Evolutionary conservation across 2,888 invertebrate species (phyloP).

Genomic region (Cryptosula pallasiana): DNA sequence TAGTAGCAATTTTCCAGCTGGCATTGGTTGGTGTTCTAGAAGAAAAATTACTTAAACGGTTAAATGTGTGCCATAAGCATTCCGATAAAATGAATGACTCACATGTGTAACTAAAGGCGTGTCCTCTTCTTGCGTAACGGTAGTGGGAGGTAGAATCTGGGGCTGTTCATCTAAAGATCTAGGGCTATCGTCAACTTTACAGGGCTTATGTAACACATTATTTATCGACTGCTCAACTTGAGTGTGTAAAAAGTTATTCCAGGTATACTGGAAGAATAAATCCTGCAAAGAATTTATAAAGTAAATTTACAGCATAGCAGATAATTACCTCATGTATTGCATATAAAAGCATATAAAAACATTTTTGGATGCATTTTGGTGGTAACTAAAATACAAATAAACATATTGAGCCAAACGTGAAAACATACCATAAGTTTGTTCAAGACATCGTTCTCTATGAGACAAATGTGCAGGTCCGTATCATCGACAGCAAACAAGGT

Average conservation of each 20-base stretch:
- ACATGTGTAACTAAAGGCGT: slow-evolving; percentile 14
- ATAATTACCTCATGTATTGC: neutral
- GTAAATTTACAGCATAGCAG: slow-evolving; percentile 6
- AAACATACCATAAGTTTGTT: slow-evolving; percentile 24
- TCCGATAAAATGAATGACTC: no score
- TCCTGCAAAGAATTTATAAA: slow-evolving; percentile 65
- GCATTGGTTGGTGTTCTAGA: no score
- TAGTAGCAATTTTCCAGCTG: no score
- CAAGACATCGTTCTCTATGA: slow-evolving; percentile 23
- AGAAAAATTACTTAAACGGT: no score
- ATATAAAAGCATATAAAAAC: no score
- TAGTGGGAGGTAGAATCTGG: neutral
- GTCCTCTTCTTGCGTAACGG: slow-evolving; percentile 13
- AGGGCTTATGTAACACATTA: slow-evolving; percentile 56
- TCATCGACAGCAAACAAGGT: slow-evolving; percentile 61
- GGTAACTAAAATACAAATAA: neutral
- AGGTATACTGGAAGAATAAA: slow-evolving; percentile 79
- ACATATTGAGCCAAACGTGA: no score
- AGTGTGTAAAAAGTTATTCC: slow-evolving; percentile 94
- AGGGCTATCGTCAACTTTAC: neutral
- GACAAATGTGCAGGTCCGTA: slow-evolving; percentile 13
- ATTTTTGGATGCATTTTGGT: no score
- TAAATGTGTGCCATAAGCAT: no score
- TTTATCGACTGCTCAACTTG: slow-evolving; percentile 74
- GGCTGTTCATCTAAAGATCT: neutral